These are phyloP conservation scores for Elephantulus edwardii DNA, from an alignment of 2,113 vertebrate species.

Conservation along the genomic window DNA sequence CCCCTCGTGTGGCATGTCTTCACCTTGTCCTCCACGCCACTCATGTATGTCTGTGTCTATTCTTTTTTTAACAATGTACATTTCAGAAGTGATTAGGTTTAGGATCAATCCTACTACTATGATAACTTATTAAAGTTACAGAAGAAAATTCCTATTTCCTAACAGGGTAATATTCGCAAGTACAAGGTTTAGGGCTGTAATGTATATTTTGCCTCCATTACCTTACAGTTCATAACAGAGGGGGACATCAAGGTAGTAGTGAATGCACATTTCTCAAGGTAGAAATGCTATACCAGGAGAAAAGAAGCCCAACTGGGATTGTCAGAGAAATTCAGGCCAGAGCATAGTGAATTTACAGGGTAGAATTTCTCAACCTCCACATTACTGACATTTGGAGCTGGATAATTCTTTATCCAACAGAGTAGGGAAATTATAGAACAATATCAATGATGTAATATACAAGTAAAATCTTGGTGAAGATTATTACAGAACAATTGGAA, in stretches of 20 bases:
- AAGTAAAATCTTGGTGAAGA: too few species aligned
- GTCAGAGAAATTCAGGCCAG: rapidly evolving
- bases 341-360: too few species aligned
- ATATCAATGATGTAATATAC: too few species aligned
- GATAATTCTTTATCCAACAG: neutral
- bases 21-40: neutral
- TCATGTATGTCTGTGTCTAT: neutral
- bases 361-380: neutral
- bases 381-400: neutral
- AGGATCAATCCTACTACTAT: neutral
- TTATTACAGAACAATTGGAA: too few species aligned
- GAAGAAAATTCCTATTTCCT: neutral
- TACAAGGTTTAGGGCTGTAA: neutral
- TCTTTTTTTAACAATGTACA: neutral
- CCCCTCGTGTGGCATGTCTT: neutral
- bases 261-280: neutral
- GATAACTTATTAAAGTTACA: neutral
- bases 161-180: neutral
- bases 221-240: neutral
- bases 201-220: neutral
- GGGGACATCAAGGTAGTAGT: too few species aligned
- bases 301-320: neutral
- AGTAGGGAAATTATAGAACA: too few species aligned
- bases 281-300: rapidly evolving
- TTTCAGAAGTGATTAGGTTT: neutral